phyloP scores from a whole-genome alignment of 2,888 invertebrate genomes.

The Sisyra terminalis region DNA sequence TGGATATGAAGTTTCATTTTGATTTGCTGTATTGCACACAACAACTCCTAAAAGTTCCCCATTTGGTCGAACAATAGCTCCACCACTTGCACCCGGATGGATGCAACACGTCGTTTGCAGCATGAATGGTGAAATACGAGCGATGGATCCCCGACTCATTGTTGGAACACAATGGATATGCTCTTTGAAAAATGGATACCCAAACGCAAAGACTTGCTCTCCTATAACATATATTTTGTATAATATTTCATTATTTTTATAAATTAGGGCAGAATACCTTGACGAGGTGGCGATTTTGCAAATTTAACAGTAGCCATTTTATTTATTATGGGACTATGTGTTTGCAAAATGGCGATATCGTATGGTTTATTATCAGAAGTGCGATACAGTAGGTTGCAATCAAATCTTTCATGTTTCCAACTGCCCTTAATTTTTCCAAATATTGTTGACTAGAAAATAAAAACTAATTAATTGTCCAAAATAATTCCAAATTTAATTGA shows the following conservation, averaged over 20 bases:
- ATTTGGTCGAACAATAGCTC: constrained; percentile 34
- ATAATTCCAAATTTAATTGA: not conserved
- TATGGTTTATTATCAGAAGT: constrained; percentile 20
- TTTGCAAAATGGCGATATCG: constrained; percentile 22
- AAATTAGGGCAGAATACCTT: too few species aligned
- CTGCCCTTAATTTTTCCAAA: constrained; percentile 1
- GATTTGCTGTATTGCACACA: constrained; percentile 32
- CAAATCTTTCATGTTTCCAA: constrained; percentile 4
- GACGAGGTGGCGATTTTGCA: not conserved
- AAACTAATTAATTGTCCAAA: too few species aligned
- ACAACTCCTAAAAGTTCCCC: constrained; percentile 36
- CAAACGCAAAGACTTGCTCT: constrained; percentile 37
- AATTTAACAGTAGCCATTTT: constrained; percentile 15
- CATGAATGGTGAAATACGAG: constrained; percentile 34
- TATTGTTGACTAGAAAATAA: not conserved
- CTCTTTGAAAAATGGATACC: constrained; percentile 39
- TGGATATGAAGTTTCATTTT: constrained; percentile 5
- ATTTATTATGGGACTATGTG: constrained; percentile 15
- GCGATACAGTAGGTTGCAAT: constrained; percentile 21
- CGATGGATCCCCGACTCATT: constrained; percentile 36
- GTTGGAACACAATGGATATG: constrained; percentile 29
- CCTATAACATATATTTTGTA: constrained; percentile 24
- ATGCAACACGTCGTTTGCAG: constrained; percentile 45
- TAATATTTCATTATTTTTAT: not conserved
- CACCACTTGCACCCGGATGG: constrained; percentile 45